Evolutionary conservation across 2,113 vertebrate species (phyloP).

Genomic region (Prietella phreatophila): DNA sequence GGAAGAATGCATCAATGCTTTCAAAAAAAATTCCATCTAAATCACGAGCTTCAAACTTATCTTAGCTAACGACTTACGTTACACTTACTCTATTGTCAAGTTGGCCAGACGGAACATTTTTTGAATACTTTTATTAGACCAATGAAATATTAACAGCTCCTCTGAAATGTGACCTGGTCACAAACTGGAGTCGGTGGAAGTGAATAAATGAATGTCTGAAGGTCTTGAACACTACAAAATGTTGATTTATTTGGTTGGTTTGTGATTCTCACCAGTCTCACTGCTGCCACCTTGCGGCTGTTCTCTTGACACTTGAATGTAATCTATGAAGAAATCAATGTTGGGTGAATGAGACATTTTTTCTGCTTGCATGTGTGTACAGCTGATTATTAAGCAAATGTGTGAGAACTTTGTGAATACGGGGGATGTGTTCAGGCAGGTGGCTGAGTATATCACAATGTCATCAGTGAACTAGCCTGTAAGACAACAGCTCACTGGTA

Average conservation of each 20-base stretch:
- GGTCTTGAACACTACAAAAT: not conserved
- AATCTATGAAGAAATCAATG: not conserved
- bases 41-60: no score
- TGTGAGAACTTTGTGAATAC: not conserved
- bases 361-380: not conserved
- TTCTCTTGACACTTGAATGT: not conserved
- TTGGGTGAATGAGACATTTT: not conserved
- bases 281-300: constrained; percentile 8
- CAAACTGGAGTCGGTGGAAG: not conserved
- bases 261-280: no score
- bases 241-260: not conserved
- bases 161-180: no score
- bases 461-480: not conserved
- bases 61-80: no score
- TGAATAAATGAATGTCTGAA: not conserved
- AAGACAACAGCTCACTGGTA: not conserved
- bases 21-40: no score
- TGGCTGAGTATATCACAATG: no score
- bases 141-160: no score
- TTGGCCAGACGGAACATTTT: no score
- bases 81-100: no score
- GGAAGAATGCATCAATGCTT: not conserved
- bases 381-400: not conserved
- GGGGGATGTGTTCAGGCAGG: not conserved
- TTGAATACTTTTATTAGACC: no score